phyloP scores from a whole-genome alignment of 2,888 invertebrate genomes.

The Caenorhabditis parvicauda region DNA sequence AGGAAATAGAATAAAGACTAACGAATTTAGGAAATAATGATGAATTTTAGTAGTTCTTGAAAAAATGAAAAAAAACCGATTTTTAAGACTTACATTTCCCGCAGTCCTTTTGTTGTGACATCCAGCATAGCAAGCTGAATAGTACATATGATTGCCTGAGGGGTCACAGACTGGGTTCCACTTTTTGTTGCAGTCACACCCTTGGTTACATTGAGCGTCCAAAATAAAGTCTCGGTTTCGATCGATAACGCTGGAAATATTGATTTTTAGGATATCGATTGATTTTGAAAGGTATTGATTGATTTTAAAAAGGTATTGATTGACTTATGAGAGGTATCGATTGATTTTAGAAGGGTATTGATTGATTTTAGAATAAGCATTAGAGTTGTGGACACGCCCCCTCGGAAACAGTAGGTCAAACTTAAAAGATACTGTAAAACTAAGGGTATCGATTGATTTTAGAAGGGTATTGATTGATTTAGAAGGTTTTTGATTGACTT shows the following conservation, averaged over 20 bases:
- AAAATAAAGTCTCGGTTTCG: constrained; percentile 18
- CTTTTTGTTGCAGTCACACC: constrained; percentile 46
- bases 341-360: too few relatives aligned
- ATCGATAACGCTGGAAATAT: constrained; percentile 9
- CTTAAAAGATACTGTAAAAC: too few relatives aligned
- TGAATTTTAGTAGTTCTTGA: background rate
- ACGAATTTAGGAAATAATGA: background rate
- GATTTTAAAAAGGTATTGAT: too few relatives aligned
- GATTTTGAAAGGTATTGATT: background rate
- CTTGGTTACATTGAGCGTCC: constrained; percentile 38
- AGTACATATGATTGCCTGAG: constrained; percentile 46
- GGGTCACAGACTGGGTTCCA: constrained; percentile 59
- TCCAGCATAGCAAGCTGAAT: constrained; percentile 59
- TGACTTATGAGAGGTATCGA: too few relatives aligned
- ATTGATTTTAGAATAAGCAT: too few relatives aligned
- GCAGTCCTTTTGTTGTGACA: constrained; percentile 23
- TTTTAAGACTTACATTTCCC: background rate
- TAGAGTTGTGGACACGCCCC: too few relatives aligned
- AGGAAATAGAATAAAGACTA: too few relatives aligned
- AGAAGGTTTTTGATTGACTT: too few relatives aligned
- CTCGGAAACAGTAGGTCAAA: too few relatives aligned
- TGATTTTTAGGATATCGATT: background rate
- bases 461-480: too few relatives aligned
- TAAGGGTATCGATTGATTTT: too few relatives aligned
- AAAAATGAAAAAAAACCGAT: too few relatives aligned